Base-by-base conservation (phyloP, 2,113 vertebrate genomes). In the Phaethon lepturus region DNA sequence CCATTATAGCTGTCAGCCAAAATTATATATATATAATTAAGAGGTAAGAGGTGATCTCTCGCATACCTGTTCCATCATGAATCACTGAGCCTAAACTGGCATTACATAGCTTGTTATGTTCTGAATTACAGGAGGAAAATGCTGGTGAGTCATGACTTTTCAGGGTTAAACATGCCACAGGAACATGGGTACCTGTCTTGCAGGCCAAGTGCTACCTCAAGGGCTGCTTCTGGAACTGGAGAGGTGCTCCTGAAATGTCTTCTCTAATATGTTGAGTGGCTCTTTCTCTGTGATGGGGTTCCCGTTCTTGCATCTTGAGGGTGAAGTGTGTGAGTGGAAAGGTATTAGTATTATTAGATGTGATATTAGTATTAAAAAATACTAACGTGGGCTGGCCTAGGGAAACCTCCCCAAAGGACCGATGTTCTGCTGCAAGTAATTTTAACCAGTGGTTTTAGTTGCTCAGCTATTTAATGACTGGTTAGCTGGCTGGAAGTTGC, bases 1-100 rank as follows among this genome's bases (percentile, higher is more conserved):
- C 86, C 81, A 53, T 95, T 91, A 75, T 52, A 93, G 66, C 93
- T 95, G 84, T 81, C 91, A 89, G 58, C 69, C 91, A 82, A 76
- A 96, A 90, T 85, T 38, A 76, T 26, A 71, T 58, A 1, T 42
- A 72, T 97, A 90, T 95, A 26, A 74, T 69, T 76, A 91, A 69
- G 73, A 94, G 71, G 49, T 69, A 91, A 69, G 73, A 94, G 71
- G 49, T 69, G 66, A 55, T 93, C 84, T 88, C 89, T 79, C 4
- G 2, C 47, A 15, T 73, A n/a, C 38, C 29, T 22, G 2, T 35
- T 75, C 31, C 18, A 0, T 11, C 1, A 2, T 76, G 67, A 80
- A 49, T 88, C 59, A 33, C 11, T 17, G 71, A 82, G 83, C 40
- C 56, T 20, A 35, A 91, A 55, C 66, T 86, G 76, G 50, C 23